Evolutionary conservation across 2,113 vertebrate genomes (phyloP).

Genomic region (Oxygymnocypris stewartii): DNA sequence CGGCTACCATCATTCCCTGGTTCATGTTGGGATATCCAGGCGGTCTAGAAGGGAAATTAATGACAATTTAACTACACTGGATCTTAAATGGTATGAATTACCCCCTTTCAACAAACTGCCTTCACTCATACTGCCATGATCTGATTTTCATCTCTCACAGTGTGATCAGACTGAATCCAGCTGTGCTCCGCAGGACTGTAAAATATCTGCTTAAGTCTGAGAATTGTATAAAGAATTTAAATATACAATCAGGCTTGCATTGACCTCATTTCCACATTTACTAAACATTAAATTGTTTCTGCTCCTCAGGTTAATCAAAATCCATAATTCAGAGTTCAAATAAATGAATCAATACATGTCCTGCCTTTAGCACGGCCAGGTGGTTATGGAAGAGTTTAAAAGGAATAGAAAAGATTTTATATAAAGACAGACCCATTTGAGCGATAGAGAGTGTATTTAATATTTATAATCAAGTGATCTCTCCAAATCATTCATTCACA

Average conservation of each 20-base stretch:
- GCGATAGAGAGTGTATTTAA: background rate
- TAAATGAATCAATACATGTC: background rate
- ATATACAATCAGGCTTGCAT: background rate
- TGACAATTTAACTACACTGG: background rate
- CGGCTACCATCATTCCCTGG: constrained; percentile 93
- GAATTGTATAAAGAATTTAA: background rate
- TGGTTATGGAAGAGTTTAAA: background rate
- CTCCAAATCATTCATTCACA: background rate
- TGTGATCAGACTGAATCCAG: background rate
- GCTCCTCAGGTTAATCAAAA: background rate
- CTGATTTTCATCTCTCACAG: constrained; percentile 21
- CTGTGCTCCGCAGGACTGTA: background rate
- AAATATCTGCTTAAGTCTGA: background rate
- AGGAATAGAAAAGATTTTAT: background rate
- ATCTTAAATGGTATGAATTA: background rate
- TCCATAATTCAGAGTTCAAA: background rate
- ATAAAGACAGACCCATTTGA: background rate
- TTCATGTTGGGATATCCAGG: constrained; percentile 94
- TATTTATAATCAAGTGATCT: background rate
- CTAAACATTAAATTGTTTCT: background rate
- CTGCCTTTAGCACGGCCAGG: background rate
- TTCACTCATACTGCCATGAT: background rate
- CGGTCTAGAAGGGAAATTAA: constrained; percentile 73
- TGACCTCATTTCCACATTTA: background rate
- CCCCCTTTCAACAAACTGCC: background rate